These are phyloP conservation scores for Eremophila alpestris DNA, from an alignment of 2,797 vertebrate species.

Conservation along the genomic window DNA sequence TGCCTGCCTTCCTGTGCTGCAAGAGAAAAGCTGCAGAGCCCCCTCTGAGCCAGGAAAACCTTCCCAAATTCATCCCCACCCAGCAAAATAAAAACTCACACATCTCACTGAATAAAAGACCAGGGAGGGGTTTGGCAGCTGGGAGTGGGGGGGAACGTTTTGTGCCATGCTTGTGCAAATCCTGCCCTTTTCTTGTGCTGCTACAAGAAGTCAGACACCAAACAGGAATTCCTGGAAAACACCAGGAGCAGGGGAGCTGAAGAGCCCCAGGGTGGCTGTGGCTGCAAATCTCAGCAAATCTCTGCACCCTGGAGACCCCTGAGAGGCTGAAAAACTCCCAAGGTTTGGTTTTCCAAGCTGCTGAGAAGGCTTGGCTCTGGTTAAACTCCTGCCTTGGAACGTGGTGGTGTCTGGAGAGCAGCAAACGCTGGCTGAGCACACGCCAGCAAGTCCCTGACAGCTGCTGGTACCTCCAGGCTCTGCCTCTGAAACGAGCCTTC, in stretches of 20 bases:
- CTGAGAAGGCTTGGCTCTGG: neutral
- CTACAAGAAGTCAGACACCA: neutral
- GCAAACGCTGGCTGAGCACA: neutral
- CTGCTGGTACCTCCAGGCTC: neutral
- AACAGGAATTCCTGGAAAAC: neutral
- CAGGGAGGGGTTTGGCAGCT: neutral
- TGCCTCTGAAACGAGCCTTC: neutral
- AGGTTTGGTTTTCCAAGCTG: neutral
- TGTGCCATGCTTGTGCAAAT: rapidly evolving
- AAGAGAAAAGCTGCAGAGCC: neutral
- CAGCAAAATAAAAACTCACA: neutral
- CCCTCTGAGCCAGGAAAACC: neutral
- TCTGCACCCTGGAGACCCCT: neutral
- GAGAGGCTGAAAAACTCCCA: neutral
- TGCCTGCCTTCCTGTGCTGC: neutral
- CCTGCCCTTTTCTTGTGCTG: neutral
- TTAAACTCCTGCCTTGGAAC: neutral
- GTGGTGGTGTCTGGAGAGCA: neutral
- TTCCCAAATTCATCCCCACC: neutral
- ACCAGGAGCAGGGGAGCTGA: neutral
- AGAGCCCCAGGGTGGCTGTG: neutral
- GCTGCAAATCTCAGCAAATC: neutral
- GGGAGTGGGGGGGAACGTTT: neutral
- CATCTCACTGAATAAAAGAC: neutral
- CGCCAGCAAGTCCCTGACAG: neutral